These are phyloP conservation scores for Pinctada fucata DNA, from an alignment of 2,888 invertebrate species.

Conservation along the genomic window DNA sequence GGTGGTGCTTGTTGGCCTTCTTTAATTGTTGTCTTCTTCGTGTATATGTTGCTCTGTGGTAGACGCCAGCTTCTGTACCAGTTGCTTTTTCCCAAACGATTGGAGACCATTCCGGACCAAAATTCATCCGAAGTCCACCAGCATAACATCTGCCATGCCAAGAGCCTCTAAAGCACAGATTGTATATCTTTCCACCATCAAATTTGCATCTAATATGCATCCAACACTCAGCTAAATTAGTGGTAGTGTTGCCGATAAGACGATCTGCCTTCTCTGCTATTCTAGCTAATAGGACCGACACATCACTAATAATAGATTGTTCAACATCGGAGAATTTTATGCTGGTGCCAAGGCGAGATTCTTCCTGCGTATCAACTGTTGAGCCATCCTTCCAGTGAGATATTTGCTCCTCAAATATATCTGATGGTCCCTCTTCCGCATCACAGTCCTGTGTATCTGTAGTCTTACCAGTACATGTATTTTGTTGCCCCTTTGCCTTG, in stretches of 20 bases:
- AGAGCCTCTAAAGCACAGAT: conserved; percentile 40
- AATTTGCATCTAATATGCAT: conserved; percentile 8
- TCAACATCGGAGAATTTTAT: neutral
- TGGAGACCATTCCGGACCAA: conserved; percentile 33
- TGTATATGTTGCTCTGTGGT: neutral
- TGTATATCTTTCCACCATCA: conserved; percentile 46
- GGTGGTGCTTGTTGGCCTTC: neutral
- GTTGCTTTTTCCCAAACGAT: conserved; percentile 23
- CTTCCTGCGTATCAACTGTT: conserved; percentile 24
- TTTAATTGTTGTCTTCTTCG: neutral
- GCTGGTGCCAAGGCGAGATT: conserved; percentile 5
- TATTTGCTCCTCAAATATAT: conserved; percentile 11
- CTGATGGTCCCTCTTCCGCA: neutral
- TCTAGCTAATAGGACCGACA: neutral
- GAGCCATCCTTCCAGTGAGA: conserved; percentile 33
- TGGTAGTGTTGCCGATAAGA: conserved; percentile 3
- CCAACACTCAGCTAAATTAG: neutral
- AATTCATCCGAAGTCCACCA: conserved; percentile 28
- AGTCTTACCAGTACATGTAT: neutral
- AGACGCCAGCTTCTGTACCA: neutral
- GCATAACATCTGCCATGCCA: conserved; percentile 47
- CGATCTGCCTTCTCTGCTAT: neutral
- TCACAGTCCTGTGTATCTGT: neutral
- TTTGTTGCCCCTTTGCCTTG: conserved; percentile 15
- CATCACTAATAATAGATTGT: neutral